Base-by-base conservation (phyloP, 2,113 vertebrate species). In the Girardinichthys multiradiatus region DNA sequence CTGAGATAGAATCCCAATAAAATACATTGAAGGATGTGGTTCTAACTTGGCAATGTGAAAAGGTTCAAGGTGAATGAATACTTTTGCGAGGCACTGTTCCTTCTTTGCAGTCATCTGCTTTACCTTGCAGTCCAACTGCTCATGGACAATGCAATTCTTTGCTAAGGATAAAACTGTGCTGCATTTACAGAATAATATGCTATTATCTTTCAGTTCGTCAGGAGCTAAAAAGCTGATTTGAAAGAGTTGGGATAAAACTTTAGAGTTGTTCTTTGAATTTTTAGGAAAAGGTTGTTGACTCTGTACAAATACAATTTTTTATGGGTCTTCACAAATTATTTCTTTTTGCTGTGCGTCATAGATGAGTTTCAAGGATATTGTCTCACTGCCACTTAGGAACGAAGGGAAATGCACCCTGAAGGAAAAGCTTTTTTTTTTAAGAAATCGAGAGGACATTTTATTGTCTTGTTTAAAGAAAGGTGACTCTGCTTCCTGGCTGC, bases 261-360 rank as follows among this genome's bases (percentile, higher is more conserved):
- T 89, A 88, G 82, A 54, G 17, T 61, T 45, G 10, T 31, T 37
- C 59, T 69, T 87, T 80, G 15, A 19, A 60, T 84, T 82, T 70
- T 86, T 68, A 83, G 63, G 69, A 54, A 82, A 80, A 82, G 76
- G 60, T 89, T 74, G 67, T 57, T 79, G 81, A 81, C 35, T 82
- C 76, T 86, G 82, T 87, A 70, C 77, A 77, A 64, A 76, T 68
- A 63, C 54, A 72, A 71, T 64, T 88, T 77, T 87, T 67, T 85
- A 80, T 84, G 87, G 60, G 80, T 90, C 85, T 64, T 83, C 48
- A 29, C 37, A 21, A 70, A 79, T 80, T 72, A 39, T 80, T 81
- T 84, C 30, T 72, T 79, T 88, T 87, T 89, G 87, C 86, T 86
- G 81, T 89, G 88, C 83, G n/a, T 82, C 76, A 82, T 93, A 91